Conservation (phyloP, 1,140 invertebrate genomes). For the Microplitis mediator region DNA sequence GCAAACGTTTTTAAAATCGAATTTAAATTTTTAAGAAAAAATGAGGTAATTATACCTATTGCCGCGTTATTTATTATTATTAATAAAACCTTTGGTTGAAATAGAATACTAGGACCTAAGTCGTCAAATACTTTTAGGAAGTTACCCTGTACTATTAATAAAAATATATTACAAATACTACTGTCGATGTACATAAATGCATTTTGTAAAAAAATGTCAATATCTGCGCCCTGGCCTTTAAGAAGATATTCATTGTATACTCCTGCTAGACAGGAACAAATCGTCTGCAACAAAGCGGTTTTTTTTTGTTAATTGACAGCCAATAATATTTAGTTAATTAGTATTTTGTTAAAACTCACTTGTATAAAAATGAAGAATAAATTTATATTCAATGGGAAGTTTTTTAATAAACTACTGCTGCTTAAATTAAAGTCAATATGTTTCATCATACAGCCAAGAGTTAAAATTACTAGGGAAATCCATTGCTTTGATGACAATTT, state of each 20-base stretch:
- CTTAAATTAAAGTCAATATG: slow-evolving; percentile 71
- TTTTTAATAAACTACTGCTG: slow-evolving; percentile 49
- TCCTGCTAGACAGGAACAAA: slow-evolving; percentile 92
- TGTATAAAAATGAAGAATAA: slow-evolving; percentile 74
- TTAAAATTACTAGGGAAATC: slow-evolving; percentile 85
- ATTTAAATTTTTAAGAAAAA: slow-evolving; percentile 91
- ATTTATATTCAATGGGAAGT: slow-evolving; percentile 69
- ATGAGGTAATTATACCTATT: slow-evolving; percentile 91
- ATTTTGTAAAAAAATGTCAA: slow-evolving; percentile 93
- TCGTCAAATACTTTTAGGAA: slow-evolving; percentile 68
- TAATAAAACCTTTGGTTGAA: slow-evolving; percentile 69
- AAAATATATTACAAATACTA: slow-evolving; percentile 82
- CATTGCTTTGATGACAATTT: slow-evolving; percentile 84
- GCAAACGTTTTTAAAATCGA: slow-evolving; percentile 97
- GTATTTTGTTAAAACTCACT: slow-evolving; percentile 42
- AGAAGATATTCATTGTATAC: slow-evolving; percentile 96
- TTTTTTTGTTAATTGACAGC: slow-evolving; percentile 17
- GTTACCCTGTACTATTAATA: slow-evolving; percentile 73
- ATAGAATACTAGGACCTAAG: slow-evolving; percentile 46
- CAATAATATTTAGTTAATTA: no score
- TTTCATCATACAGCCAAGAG: slow-evolving; percentile 90
- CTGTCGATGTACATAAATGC: slow-evolving; percentile 96
- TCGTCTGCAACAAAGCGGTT: slow-evolving; percentile 71
- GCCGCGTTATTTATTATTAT: slow-evolving; percentile 90
- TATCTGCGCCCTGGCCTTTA: slow-evolving; percentile 80